phyloP scores from a whole-genome alignment of 1,140 invertebrate genomes.

The Dufourea novaeangliae region DNA sequence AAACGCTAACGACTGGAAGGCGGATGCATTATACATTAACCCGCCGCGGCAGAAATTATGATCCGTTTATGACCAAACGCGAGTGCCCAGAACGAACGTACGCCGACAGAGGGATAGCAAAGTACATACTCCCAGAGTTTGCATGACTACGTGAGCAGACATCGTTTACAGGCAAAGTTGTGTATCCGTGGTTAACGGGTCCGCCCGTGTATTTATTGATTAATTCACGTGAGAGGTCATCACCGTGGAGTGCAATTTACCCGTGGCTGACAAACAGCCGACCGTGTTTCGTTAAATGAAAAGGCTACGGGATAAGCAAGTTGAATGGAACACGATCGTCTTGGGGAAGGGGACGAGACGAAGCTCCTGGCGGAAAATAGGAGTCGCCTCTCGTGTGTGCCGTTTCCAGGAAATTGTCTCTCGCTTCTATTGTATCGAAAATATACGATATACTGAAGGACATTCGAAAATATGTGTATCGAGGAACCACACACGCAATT shows the following conservation, averaged over 20 bases:
- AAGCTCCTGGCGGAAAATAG: not conserved
- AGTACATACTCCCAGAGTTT: no score
- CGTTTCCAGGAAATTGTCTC: not conserved
- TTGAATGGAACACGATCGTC: not conserved
- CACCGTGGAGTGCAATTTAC: conserved; percentile 39
- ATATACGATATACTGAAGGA: not conserved
- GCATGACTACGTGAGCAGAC: conserved; percentile 73
- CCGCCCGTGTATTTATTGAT: conserved; percentile 75
- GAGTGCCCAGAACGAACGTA: conserved; percentile 3
- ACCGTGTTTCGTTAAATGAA: conserved; percentile 13
- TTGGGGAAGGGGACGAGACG: not conserved
- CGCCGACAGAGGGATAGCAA: not conserved
- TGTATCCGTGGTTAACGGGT: conserved; percentile 71
- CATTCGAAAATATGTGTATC: no score
- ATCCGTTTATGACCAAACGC: conserved; percentile 25
- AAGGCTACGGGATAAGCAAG: not conserved
- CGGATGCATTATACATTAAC: conserved; percentile 28
- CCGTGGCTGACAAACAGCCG: conserved; percentile 11
- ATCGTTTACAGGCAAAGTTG: conserved; percentile 68
- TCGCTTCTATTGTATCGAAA: no score
- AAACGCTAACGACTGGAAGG: not conserved
- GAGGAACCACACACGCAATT: no score
- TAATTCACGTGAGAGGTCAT: conserved; percentile 66
- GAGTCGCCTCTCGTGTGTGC: not conserved
- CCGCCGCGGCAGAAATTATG: conserved; percentile 13